Conservation (phyloP, 2,797 vertebrate genomes). For the Centropyge bicolor region DNA sequence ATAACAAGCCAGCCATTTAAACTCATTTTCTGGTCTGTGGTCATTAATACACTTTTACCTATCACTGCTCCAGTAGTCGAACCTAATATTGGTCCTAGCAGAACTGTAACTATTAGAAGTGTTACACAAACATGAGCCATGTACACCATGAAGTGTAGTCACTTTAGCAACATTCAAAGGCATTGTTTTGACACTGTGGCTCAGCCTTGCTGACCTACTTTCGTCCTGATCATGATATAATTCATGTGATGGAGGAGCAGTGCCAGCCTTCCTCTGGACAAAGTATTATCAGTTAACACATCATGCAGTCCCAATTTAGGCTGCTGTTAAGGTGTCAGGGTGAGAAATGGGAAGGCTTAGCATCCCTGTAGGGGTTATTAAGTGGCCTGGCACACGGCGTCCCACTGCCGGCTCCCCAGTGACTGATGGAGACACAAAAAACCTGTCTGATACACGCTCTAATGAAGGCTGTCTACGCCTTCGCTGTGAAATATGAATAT, state of each 20-base stretch:
- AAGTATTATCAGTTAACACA: constrained; percentile 69
- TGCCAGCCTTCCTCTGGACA: constrained; percentile 30
- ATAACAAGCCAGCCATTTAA: no score
- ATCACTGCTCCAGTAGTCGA: no score
- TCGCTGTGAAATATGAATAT: constrained; percentile 60
- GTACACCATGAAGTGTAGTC: neutral
- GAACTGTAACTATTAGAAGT: no score
- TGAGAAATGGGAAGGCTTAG: constrained; percentile 57
- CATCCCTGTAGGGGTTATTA: constrained; percentile 69
- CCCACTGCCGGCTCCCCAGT: constrained; percentile 38
- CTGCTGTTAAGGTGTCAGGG: constrained; percentile 65
- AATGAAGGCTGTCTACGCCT: constrained; percentile 59
- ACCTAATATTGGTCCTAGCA: no score
- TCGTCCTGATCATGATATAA: constrained; percentile 41
- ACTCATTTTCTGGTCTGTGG: no score
- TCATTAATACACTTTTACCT: no score
- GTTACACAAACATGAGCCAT: neutral
- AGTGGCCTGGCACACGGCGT: constrained; percentile 36
- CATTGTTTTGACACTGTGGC: constrained; percentile 9
- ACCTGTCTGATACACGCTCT: constrained; percentile 41
- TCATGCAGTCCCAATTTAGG: constrained; percentile 65
- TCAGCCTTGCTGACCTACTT: constrained; percentile 37
- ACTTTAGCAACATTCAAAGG: neutral
- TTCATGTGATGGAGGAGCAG: constrained; percentile 34
- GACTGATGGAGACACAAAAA: constrained; percentile 60